Evolutionary conservation across 2,888 invertebrate species (phyloP), one percentile per base, ranked within the genome.

Genomic region (Tribolium freemani): DNA sequence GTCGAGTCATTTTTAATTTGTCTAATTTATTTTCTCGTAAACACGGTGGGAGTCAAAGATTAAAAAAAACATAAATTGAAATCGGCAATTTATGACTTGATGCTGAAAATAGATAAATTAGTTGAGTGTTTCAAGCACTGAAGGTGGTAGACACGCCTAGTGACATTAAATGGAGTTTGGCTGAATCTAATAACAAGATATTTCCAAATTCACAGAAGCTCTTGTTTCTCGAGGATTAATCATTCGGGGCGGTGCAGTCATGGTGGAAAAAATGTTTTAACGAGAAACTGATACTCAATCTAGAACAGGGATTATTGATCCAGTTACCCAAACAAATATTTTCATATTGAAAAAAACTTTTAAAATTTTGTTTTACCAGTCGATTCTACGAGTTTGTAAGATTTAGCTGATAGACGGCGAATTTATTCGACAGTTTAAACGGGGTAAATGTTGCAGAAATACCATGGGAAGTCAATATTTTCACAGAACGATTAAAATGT

Each of bases 1-100:
- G 69, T 69, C 69, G 45, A 48, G 57, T 68, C 50, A 64, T 68
- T 68, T 57, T 68, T 57, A 68, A 58, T 58, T 58, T 58, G 16
- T 20, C 46, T 26, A 46, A 58, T 61, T 21, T 46, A 16, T 48
- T 46, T 30, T 30, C 10, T 45, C 16, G 45, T 38, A 38, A 38
- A 38, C 38, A 38, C 38, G 38, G 38, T 38, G 38, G 38, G 38
- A 38, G 38, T 38, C n/a, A 38, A 26, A 38, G 38, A 38, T 38
- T 38, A 38, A 38, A 38, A 38, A 38, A 38, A 38, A 38, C 38
- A 38, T 38, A 38, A 38, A 38, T 38, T 38, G 38, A 38, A 38
- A 38, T 38, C 38, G 38, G 38, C 38, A 38, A 38, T 38, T 38
- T 38, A 38, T 8, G 38, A 38, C 38, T 38, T 38, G 38, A 38